Evolutionary conservation across 1,140 invertebrate species (phyloP), one percentile per base, ranked within the genome.

Genomic region (Globodera rostochiensis): DNA sequence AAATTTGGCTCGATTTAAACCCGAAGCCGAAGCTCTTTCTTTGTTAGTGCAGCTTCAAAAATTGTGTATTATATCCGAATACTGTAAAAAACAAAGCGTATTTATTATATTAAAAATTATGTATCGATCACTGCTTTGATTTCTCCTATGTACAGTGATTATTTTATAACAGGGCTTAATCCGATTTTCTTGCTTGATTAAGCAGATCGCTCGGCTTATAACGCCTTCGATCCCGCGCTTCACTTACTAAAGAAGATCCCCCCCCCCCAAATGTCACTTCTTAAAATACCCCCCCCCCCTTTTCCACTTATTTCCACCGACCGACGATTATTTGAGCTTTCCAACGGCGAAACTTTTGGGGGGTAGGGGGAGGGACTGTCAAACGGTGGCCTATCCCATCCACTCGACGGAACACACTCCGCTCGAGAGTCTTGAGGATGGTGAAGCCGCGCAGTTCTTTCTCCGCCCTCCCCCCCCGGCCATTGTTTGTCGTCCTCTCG

Each of bases 321-420:
- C 57, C 50, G 50, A 50, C 11, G 50, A 50, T 60, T 60, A 60
- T 60, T 60, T 60, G 57, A 6, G 57, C 57, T 60, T 60, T 60
- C 19, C 57, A 60, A 19, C 15, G 57, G 19, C 15, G 11, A 36
- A 36, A 36, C 25, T 36, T 36, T 36, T 1, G 57, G 11, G 15
- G 57, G 57, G 13, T 15, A 15, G 19, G 57, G 57, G 57, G 57
- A 60, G 57, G 57, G 57, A 60, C 57, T 60, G 57, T 60, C 57
- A 60, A 60, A 60, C 57, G 57, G 57, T 60, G 57, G 57, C 57
- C 57, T 60, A 60, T 60, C 57, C 57, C 57, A 60, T 60, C 57
- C 57, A 60, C 57, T 60, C 57, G 57, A 60, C 57, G 57, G 57
- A 60, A 60, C 15, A 19, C 11, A 11, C 57, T 13, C 57, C 57